These are phyloP conservation scores for Parochlus steinenii DNA, from an alignment of 2,888 invertebrate genomes.

Conservation along the genomic window DNA sequence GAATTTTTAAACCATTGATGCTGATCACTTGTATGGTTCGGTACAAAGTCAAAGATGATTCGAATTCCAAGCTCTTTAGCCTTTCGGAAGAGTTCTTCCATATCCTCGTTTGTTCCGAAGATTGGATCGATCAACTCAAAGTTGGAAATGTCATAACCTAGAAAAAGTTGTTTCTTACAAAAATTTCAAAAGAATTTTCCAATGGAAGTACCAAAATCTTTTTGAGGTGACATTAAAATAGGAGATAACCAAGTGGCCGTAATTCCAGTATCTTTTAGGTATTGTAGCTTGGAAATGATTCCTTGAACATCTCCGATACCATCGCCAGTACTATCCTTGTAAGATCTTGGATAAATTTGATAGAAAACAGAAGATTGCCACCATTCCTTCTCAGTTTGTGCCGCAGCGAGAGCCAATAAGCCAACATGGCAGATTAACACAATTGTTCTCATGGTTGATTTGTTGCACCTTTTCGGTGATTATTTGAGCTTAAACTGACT, in stretches of 20 bases:
- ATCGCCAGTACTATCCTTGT: slow-evolving; percentile 60
- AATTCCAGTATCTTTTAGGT: slow-evolving; percentile 50
- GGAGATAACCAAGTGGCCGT: slow-evolving; percentile 57
- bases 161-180: too few relatives aligned
- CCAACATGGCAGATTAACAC: neutral
- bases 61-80: slow-evolving; percentile 20
- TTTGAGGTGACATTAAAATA: slow-evolving; percentile 56
- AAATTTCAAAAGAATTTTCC: slow-evolving; percentile 33
- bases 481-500: neutral
- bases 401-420: neutral
- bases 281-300: slow-evolving; percentile 38
- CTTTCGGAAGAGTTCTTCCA: slow-evolving; percentile 33
- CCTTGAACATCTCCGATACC: slow-evolving; percentile 49
- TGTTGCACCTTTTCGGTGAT: neutral
- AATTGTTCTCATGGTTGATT: neutral
- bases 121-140: slow-evolving; percentile 47
- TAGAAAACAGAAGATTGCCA: slow-evolving; percentile 63
- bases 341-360: slow-evolving; percentile 66
- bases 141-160: slow-evolving; percentile 61
- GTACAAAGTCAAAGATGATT: slow-evolving; percentile 33
- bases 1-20: slow-evolving; percentile 72
- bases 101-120: slow-evolving; percentile 54
- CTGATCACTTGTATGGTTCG: slow-evolving; percentile 49
- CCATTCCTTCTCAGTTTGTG: slow-evolving; percentile 41
- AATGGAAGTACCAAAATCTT: slow-evolving; percentile 40